Base-by-base conservation (phyloP, 2,797 vertebrate genomes). In the Chanos chanos region DNA sequence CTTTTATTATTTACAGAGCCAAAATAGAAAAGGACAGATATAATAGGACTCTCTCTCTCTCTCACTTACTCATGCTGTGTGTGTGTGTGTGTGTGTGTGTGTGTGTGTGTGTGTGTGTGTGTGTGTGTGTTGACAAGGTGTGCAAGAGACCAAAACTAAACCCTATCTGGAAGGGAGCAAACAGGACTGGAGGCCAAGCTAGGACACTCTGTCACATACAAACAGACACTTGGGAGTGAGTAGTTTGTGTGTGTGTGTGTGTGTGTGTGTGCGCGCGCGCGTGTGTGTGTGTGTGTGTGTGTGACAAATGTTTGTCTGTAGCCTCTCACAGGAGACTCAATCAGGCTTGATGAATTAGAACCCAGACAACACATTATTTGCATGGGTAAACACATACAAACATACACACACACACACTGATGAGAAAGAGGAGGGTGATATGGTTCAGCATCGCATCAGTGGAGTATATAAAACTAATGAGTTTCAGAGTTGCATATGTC, bases 361-460 rank as follows among this genome's bases (percentile, higher is more conserved):
- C 3, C 3, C 1, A 34, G 49, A 70, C 10, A 66, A 57, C 52
- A 37, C 12, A 52, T 79, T 37, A 60, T 15, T 61, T 43, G 28
- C 37, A 16, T 37, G 53, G 48, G 22, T 19, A 36, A 34, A 36
- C 33, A 66, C 28, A 9, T 10, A 19, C n/a, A n/a, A n/a, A n/a
- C n/a, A n/a, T n/a, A n/a, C n/a, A n/a, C n/a, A n/a, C n/a, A n/a
- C n/a, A n/a, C n/a, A n/a, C n/a, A n/a, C n/a, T n/a, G n/a, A n/a
- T n/a, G n/a, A n/a, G n/a, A n/a, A n/a, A n/a, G n/a, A n/a, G n/a
- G n/a, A n/a, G n/a, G n/a, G n/a, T n/a, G n/a, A n/a, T n/a, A n/a
- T n/a, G n/a, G n/a, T n/a, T n/a, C n/a, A n/a, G n/a, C n/a, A n/a
- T n/a, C n/a, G n/a, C n/a, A n/a, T n/a, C n/a, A n/a, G n/a, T n/a